Conservation (phyloP, 2,113 vertebrate species). For the Mus musculus region DNA sequence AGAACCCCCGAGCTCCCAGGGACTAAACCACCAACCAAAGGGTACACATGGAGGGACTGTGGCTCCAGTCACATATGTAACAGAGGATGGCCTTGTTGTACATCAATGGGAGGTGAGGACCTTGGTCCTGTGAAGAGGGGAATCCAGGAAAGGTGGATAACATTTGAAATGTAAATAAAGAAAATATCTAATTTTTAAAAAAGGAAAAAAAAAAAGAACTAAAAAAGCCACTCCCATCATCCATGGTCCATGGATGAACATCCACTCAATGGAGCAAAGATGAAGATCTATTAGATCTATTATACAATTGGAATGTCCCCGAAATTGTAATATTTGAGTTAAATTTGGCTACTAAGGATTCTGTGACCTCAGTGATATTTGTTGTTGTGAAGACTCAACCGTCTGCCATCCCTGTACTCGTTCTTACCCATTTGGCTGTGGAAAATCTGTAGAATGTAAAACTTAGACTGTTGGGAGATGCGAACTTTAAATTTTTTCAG, state of each 20-base stretch:
- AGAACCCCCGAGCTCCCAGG: too few relatives aligned
- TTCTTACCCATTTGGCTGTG: not conserved
- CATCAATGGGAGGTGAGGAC: too few relatives aligned
- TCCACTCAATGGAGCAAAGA: not conserved
- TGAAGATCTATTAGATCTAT: not conserved
- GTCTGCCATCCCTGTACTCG: not conserved
- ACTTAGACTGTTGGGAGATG: not conserved
- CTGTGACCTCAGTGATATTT: too few relatives aligned
- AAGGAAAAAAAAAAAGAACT: not conserved
- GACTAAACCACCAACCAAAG: too few relatives aligned
- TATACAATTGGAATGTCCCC: not conserved
- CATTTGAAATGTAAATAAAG: too few relatives aligned
- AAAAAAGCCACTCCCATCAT: not conserved
- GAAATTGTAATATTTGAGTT: not conserved
- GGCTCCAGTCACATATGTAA: too few relatives aligned
- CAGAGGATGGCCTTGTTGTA: too few relatives aligned
- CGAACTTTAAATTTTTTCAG: not conserved
- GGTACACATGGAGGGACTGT: too few relatives aligned
- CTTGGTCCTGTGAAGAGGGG: too few relatives aligned
- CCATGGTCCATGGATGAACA: not conserved
- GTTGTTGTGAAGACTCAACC: not conserved
- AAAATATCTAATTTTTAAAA: too few relatives aligned
- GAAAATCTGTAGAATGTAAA: not conserved
- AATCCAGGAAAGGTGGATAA: too few relatives aligned
- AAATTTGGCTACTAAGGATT: fast-evolving